Evolutionary conservation across 2,888 invertebrate species (phyloP).

Genomic region (Cepaea hortensis): DNA sequence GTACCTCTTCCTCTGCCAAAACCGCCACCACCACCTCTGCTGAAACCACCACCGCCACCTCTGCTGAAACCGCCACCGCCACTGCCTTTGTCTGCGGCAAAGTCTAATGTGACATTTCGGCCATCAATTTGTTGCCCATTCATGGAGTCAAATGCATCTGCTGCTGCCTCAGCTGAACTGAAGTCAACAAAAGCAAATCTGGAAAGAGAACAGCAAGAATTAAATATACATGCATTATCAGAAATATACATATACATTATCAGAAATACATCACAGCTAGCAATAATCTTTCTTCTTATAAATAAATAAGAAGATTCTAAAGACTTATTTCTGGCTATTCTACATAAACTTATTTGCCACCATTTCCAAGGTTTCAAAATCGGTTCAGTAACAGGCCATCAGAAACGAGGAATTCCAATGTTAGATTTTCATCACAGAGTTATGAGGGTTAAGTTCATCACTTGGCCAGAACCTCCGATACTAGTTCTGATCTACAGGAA

Average conservation of each 20-base stretch:
- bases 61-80: conserved; percentile 38
- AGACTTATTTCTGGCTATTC: not conserved
- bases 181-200: conserved; percentile 71
- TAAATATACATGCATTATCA: not conserved
- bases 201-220: not conserved
- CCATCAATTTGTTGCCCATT: conserved; percentile 60
- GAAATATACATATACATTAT: no score
- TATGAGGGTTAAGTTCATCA: no score
- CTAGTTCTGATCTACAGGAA: no score
- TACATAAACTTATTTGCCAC: no score
- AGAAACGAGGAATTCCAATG: no score
- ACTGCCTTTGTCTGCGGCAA: conserved; percentile 50
- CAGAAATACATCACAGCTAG: not conserved
- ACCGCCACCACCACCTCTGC: not conserved
- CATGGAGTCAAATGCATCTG: conserved; percentile 60
- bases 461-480: no score
- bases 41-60: not conserved
- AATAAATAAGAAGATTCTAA: no score
- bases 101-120: conserved; percentile 59
- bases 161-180: conserved; percentile 61
- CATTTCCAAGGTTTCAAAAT: not conserved
- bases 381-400: no score
- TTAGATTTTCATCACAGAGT: no score
- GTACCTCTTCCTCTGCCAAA: not conserved
- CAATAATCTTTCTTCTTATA: not conserved